These are phyloP conservation scores for Ammodramus savannarum DNA, from an alignment of 2,113 vertebrate genomes.

Conservation along the genomic window DNA sequence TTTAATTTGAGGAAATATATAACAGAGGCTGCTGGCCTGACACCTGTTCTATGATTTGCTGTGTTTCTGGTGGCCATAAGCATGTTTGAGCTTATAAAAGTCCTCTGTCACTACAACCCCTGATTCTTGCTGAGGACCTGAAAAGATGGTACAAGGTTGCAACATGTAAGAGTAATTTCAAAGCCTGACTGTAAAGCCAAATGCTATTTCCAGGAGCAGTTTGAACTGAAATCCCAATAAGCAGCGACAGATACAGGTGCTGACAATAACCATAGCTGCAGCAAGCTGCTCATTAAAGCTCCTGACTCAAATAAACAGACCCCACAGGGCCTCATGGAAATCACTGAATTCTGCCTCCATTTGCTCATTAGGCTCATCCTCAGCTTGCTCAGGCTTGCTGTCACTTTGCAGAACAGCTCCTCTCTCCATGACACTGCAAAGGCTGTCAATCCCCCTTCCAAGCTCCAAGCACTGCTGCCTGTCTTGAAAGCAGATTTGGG, in stretches of 20 bases:
- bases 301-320: not conserved
- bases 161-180: not conserved
- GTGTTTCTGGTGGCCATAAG: not conserved
- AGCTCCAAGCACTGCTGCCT: not conserved
- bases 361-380: not conserved
- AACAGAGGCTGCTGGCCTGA: not conserved
- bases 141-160: not conserved
- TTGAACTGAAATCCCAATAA: not conserved
- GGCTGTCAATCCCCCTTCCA: not conserved
- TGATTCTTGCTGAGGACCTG: not conserved
- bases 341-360: not conserved
- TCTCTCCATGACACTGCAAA: not conserved
- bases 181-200: not conserved
- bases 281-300: conserved; percentile 8
- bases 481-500: not conserved
- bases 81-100: not conserved
- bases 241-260: not conserved
- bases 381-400: not conserved
- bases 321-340: not conserved
- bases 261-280: conserved; percentile 22
- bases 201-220: not conserved
- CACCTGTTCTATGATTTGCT: not conserved
- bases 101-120: not conserved
- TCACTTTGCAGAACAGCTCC: not conserved
- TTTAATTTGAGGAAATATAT: not conserved